A percentile compares a stretch with the other conserved stretches of the same genome.
Evolutionary conservation across 2,888 invertebrate species (phyloP).

Genomic region (Galerucella nymphaeae): DNA sequence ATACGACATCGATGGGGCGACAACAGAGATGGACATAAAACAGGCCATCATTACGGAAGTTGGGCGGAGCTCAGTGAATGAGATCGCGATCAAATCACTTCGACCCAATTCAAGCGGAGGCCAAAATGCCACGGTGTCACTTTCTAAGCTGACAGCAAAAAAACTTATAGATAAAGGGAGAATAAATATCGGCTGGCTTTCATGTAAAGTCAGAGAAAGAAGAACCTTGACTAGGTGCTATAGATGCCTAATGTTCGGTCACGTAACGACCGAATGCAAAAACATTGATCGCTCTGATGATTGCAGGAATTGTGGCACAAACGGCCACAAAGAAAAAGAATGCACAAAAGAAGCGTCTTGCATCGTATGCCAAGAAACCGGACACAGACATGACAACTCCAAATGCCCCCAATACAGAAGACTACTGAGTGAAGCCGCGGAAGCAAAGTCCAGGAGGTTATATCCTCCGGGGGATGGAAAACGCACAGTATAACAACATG

Average conservation of each 20-base stretch:
- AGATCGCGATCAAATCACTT: conserved; percentile 2
- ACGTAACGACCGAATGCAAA: conserved; percentile 25
- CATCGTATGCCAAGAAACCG: conserved; percentile 5
- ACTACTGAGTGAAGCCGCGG: not conserved
- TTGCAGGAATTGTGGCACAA: conserved; percentile 26
- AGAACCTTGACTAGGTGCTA: conserved; percentile 21
- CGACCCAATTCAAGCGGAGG: conserved; percentile 5
- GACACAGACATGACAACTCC: conserved; percentile 24
- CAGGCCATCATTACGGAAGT: conserved; percentile 1
- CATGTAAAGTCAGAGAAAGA: conserved; percentile 18
- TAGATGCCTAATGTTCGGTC: conserved; percentile 30
- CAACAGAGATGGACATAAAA: conserved; percentile 4
- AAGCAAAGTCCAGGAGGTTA: not conserved
- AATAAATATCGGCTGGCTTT: conserved; percentile 24
- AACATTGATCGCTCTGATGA: conserved; percentile 21
- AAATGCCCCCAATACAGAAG: conserved; percentile 23
- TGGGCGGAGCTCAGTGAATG: conserved; percentile 1
- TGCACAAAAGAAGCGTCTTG: conserved; percentile 23
- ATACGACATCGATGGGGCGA: conserved; percentile 4
- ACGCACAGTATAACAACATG: not conserved
- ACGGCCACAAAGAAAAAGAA: conserved; percentile 24
- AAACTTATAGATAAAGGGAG: conserved; percentile 16
- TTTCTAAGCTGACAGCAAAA: conserved; percentile 6
- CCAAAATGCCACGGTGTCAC: conserved; percentile 4
- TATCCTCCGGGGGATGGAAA: conserved; percentile 1